Percentiles rank a stretch among this genome's conserved stretches.
Evolutionary conservation across 2,113 vertebrate genomes (phyloP).

Genomic region (Thamnophis sirtalis): DNA sequence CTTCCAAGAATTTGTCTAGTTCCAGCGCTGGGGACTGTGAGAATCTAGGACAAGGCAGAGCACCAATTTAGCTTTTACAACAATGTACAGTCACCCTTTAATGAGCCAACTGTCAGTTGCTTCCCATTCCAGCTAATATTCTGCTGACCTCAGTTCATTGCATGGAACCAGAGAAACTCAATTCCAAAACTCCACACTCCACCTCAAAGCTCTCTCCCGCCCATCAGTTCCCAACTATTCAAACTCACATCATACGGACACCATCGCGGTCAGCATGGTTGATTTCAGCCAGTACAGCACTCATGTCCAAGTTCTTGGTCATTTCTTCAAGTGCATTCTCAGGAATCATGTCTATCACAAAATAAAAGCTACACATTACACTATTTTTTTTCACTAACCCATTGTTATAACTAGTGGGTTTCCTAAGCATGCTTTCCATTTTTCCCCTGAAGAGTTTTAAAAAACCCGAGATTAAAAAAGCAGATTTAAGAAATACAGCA

Average conservation of each 20-base stretch:
- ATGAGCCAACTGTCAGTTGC: not conserved
- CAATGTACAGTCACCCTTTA: not conserved
- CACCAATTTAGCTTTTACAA: not conserved
- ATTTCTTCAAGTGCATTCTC: conserved; percentile 98
- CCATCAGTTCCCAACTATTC: not conserved
- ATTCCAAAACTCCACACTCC: not conserved
- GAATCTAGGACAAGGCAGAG: conserved; percentile 69
- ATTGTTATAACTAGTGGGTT: not conserved
- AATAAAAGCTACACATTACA: not conserved
- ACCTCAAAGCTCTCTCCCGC: not conserved
- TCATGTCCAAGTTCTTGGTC: conserved; percentile 96
- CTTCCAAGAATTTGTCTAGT: conserved; percentile 96
- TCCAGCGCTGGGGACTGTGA: conserved; percentile 95
- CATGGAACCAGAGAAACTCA: not conserved
- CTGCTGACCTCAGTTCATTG: fast-evolving
- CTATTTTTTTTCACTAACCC: not conserved
- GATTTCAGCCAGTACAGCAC: conserved; percentile 87
- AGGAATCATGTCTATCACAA: conserved; percentile 87
- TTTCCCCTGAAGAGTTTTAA: not conserved
- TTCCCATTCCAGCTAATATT: not conserved
- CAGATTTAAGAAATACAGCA: not conserved
- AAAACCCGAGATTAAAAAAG: not conserved
- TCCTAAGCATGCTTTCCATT: not conserved
- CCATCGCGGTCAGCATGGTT: conserved; percentile 73
- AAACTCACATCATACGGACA: conserved; percentile 88